Base-by-base conservation (phyloP, 2,888 invertebrate species). In the Myathropa florea region DNA sequence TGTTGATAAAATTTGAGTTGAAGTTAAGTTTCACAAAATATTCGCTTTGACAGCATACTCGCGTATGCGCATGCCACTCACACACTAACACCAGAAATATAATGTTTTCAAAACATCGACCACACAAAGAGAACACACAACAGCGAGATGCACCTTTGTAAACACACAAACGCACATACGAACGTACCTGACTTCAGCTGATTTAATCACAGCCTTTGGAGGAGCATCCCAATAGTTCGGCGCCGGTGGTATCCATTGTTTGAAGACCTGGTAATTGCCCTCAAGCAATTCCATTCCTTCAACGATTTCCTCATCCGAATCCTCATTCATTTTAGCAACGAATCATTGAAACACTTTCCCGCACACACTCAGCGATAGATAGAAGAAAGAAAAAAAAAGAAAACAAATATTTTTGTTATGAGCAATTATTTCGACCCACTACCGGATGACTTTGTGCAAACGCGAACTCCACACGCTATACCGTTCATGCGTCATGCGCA, bases 141-240 rank as follows among this genome's bases (percentile, higher is more conserved):
- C 24, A 14, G 14, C 24, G 12, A 12, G 14, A 12, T 57, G 24
- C 57, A 57, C n/a, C 39, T 4, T 39, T 39, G 57, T 23, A 57
- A 57, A 57, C 57, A 57, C 46, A 46, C 46, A 46, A 18, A 46
- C 4, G 6, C 46, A 46, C 18, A 3, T 18, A 7, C 18, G 46
- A 18, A 7, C 84, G 90, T 90, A 92, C 92, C 92, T 92, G 89
- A 92, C 92, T 91, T 92, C 91, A 14, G 92, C 92, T 26, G 92
- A 91, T 79, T 92, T 92, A 84, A 92, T 92, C 82, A 92, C 90
- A 83, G 92, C 92, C 87, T 92, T 92, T 60, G 92, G 92, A 28
- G 92, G 92, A 39, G 92, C 92, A 90, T 92, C 91, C 92, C 92
- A 92, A 90, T 92, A 92, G 88, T 91, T 91, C 36, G 92, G 92